Conservation (phyloP, 2,797 vertebrate species). For the Poliocrania exsul region DNA sequence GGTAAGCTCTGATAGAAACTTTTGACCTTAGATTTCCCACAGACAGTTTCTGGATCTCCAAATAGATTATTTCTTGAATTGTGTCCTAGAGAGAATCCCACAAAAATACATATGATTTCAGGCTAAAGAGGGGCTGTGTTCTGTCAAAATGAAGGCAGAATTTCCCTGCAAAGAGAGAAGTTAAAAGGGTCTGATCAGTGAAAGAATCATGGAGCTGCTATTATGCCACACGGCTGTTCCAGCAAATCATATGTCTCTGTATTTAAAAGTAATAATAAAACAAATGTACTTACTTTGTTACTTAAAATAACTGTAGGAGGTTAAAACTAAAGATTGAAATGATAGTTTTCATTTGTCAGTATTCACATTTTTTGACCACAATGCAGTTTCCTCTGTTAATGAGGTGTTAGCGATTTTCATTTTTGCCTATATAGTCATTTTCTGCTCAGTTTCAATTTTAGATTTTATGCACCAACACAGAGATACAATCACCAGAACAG, state of each 20-base stretch:
- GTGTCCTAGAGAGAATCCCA: not conserved
- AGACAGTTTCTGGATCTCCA: not conserved
- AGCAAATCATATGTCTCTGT: not conserved
- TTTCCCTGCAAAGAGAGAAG: not conserved
- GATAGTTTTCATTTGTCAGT: slow-evolving; percentile 3
- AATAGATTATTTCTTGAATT: not conserved
- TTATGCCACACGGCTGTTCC: not conserved
- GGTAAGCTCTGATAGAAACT: not conserved
- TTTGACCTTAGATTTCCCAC: not conserved
- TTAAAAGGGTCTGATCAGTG: not conserved
- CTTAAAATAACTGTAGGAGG: slow-evolving; percentile 21
- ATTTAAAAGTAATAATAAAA: slow-evolving; percentile 31
- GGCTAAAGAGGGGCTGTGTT: not conserved
- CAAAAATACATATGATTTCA: not conserved
- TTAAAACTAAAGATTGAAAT: slow-evolving; percentile 41
- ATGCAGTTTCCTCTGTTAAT: slow-evolving; percentile 1
- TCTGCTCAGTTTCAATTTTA: slow-evolving; percentile 54
- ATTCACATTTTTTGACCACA: not conserved
- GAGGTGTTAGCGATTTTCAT: not conserved
- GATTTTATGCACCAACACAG: slow-evolving; percentile 7
- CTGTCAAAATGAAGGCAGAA: not conserved
- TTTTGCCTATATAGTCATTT: slow-evolving; percentile 39
- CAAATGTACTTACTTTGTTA: not conserved
- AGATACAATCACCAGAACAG: not conserved
- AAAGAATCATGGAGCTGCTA: not conserved